phyloP scores from a whole-genome alignment of 2,797 vertebrate genomes.

The Chiroxiphia lanceolata region DNA sequence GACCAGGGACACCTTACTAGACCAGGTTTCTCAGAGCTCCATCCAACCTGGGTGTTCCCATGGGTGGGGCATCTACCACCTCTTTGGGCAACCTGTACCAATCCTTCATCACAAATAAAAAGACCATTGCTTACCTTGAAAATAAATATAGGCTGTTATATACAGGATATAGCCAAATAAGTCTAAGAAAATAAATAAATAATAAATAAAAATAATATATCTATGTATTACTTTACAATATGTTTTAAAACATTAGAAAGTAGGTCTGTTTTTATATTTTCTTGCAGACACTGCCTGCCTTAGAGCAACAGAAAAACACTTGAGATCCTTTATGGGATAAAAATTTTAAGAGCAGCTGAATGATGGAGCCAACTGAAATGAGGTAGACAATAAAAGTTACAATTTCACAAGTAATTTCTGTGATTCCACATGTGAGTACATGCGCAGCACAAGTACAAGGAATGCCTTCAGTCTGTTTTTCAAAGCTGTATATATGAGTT shows the following conservation, averaged over 20 bases:
- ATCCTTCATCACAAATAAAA: neutral
- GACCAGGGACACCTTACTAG: neutral
- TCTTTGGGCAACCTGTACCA: neutral
- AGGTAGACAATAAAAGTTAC: neutral
- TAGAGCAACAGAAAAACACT: neutral
- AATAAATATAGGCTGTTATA: neutral
- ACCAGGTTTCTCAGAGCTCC: neutral
- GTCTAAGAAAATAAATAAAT: neutral
- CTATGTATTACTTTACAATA: neutral
- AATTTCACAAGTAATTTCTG: neutral
- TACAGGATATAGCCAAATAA: neutral
- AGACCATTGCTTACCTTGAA: neutral
- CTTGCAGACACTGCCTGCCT: neutral
- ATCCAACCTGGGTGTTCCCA: neutral
- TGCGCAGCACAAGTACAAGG: neutral
- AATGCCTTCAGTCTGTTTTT: neutral
- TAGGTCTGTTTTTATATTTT: neutral
- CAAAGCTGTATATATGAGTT: neutral
- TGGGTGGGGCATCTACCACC: no score
- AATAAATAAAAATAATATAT: neutral
- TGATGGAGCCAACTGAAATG: neutral
- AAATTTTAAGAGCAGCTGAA: neutral
- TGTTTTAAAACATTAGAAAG: neutral
- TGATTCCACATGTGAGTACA: neutral
- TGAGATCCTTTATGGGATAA: neutral